Evolutionary conservation across 2,113 vertebrate species (phyloP).

Genomic region (Progne subis): DNA sequence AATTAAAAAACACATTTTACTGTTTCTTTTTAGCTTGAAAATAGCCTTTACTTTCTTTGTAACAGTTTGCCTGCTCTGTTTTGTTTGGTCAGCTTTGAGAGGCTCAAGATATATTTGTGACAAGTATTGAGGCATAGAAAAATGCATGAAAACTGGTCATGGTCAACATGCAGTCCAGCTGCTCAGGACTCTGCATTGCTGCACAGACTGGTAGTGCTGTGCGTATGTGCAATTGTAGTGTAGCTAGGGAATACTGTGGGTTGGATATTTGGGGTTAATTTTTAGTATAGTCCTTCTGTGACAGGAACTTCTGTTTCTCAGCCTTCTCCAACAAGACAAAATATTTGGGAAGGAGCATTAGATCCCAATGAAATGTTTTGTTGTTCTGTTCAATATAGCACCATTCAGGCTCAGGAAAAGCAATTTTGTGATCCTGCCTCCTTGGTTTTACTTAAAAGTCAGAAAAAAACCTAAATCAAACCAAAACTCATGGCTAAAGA

Average conservation of each 20-base stretch:
- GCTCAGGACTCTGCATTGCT: neutral
- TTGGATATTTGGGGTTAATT: neutral
- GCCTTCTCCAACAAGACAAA: neutral
- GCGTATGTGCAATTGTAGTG: rapidly evolving
- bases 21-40: neutral
- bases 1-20: neutral
- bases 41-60: neutral
- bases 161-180: neutral
- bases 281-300: neutral
- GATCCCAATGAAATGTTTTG: neutral
- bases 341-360: neutral
- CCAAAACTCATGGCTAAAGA: neutral
- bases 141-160: neutral
- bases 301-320: neutral
- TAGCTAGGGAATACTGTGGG: neutral
- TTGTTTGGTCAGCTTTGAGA: neutral
- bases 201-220: too few relatives aligned
- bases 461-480: neutral
- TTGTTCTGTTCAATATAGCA: neutral
- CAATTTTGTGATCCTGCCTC: neutral
- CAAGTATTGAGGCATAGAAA: neutral
- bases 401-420: neutral
- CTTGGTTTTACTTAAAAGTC: neutral
- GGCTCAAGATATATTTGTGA: neutral
- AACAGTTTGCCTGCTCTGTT: neutral